Conservation (phyloP, 1,140 invertebrate genomes). For the Platyscapa corneri region DNA sequence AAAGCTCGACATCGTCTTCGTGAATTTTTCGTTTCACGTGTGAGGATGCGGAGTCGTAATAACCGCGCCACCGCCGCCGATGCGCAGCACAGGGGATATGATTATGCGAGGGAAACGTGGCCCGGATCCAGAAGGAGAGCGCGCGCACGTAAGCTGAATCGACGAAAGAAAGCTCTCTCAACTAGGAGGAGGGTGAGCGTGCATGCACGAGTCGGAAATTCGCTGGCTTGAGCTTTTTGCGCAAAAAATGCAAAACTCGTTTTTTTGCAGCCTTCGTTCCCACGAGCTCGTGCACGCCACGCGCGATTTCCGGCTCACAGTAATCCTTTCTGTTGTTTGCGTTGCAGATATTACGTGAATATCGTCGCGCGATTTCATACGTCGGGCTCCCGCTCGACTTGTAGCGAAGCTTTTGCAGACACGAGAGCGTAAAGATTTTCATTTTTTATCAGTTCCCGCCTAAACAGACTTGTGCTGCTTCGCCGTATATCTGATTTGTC, state of each 20-base stretch:
- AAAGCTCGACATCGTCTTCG: not conserved
- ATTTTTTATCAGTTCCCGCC: not conserved
- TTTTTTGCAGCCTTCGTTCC: not conserved
- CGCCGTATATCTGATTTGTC: not conserved
- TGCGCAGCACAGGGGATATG: not conserved
- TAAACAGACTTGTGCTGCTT: not conserved
- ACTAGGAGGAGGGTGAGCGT: not conserved
- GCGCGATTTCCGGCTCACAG: not conserved
- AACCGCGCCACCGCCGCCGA: not conserved
- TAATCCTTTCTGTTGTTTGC: conserved; percentile 20
- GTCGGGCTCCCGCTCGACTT: not conserved
- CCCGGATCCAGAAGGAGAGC: conserved; percentile 24
- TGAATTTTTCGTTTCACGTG: not conserved
- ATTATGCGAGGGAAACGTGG: conserved; percentile 30
- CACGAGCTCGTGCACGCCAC: not conserved
- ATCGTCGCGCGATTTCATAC: not conserved
- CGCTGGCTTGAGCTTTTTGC: not conserved
- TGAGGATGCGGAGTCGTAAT: not conserved
- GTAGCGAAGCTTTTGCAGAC: not conserved
- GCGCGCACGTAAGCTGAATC: conserved; percentile 32
- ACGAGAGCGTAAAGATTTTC: not conserved
- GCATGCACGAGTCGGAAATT: conserved; percentile 3
- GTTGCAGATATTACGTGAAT: conserved; percentile 11
- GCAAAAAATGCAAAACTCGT: conserved; percentile 3
- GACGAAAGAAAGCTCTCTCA: conserved; percentile 1